A percentile compares a stretch with the other conserved stretches of the same genome.
phyloP scores from a whole-genome alignment of 2,888 invertebrate species.

The Dexiosoma caninum region DNA sequence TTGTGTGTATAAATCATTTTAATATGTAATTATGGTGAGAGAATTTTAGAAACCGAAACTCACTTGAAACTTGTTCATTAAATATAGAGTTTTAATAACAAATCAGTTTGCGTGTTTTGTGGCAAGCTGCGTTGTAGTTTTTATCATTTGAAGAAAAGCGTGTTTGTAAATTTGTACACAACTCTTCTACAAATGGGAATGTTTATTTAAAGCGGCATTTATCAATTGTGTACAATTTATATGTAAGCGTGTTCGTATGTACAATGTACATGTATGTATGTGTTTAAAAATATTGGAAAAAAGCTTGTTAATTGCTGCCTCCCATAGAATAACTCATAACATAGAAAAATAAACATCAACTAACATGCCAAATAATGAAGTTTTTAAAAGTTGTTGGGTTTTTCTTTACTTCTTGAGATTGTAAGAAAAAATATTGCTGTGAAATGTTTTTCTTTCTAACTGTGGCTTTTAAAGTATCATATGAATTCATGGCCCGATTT shows the following conservation, averaged over 20 bases:
- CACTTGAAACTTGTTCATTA: background rate
- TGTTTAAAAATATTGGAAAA: background rate
- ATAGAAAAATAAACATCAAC: background rate
- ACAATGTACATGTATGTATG: background rate
- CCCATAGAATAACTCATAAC: too few species aligned
- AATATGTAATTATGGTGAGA: background rate
- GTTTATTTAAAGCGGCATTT: slow-evolving; percentile 27
- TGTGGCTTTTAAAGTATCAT: background rate
- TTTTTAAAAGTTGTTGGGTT: background rate
- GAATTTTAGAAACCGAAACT: background rate
- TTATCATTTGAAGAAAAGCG: background rate
- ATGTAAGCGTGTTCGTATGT: slow-evolving; percentile 9
- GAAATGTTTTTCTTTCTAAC: slow-evolving; percentile 5
- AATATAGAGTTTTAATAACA: slow-evolving; percentile 37
- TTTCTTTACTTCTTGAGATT: background rate
- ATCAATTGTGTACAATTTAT: slow-evolving; percentile 15
- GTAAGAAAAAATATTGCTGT: background rate
- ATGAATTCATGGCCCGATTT: slow-evolving; percentile 7
- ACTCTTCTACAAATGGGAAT: slow-evolving; percentile 10
- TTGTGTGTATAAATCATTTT: background rate
- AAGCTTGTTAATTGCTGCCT: slow-evolving; percentile 18
- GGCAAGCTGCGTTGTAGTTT: slow-evolving; percentile 35
- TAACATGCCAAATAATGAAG: background rate
- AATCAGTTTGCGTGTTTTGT: slow-evolving; percentile 46
- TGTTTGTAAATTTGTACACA: background rate